Conservation (phyloP, 2,888 invertebrate species). For the Tuberolachnus salignus region DNA sequence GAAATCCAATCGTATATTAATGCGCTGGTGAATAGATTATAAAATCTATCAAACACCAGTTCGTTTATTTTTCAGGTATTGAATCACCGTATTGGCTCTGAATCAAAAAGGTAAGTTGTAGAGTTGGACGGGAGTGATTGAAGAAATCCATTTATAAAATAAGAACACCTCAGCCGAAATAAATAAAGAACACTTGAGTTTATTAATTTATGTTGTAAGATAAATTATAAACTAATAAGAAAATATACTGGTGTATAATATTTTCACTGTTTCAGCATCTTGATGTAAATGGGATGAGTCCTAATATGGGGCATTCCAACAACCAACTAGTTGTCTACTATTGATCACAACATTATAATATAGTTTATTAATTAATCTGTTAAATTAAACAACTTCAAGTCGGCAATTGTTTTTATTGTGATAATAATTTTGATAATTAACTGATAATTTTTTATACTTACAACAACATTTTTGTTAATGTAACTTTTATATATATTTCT, state of each 20-base stretch:
- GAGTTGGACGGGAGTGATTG: conserved; percentile 55
- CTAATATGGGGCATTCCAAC: conserved; percentile 52
- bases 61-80: conserved; percentile 76
- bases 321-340: conserved; percentile 52
- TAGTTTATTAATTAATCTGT: conserved; percentile 20
- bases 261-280: conserved; percentile 55
- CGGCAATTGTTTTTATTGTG: conserved; percentile 4
- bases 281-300: conserved; percentile 53
- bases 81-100: conserved; percentile 53
- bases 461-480: neutral
- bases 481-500: conserved; percentile 1
- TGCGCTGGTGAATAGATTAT: conserved; percentile 56
- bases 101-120: conserved; percentile 54
- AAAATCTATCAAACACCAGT: conserved; percentile 83
- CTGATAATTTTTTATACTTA: neutral
- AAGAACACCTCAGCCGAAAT: conserved; percentile 49
- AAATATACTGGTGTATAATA: conserved; percentile 54
- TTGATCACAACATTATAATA: conserved; percentile 40
- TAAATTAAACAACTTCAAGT: conserved; percentile 23
- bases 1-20: conserved; percentile 54
- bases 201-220: conserved; percentile 44
- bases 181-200: conserved; percentile 36
- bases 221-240: conserved; percentile 37
- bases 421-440: conserved; percentile 8
- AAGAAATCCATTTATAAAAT: conserved; percentile 48